These are phyloP conservation scores for Columba janthina DNA, from an alignment of 2,113 vertebrate genomes.

Conservation along the genomic window DNA sequence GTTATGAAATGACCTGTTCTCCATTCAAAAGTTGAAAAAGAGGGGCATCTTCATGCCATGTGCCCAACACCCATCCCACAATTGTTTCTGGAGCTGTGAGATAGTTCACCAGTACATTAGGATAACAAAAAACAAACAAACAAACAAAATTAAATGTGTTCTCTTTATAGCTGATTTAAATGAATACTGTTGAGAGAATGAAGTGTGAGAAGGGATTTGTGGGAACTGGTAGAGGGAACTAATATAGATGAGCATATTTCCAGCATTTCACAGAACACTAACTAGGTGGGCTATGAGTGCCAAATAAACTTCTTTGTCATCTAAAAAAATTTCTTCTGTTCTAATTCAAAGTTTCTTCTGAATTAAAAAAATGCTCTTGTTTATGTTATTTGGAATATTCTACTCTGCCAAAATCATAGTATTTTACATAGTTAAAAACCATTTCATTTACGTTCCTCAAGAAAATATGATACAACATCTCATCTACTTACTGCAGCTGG, in stretches of 20 bases:
- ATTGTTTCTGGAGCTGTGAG: not conserved
- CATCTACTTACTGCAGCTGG: conserved; percentile 71
- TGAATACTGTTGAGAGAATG: not conserved
- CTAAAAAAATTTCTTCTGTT: not conserved
- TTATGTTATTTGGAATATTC: not conserved
- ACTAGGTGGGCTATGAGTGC: accelerated
- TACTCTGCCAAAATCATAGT: not conserved
- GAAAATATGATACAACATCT: not conserved
- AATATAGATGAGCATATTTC: not conserved
- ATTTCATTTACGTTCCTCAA: not conserved
- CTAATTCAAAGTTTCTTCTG: not conserved
- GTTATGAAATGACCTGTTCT: not conserved
- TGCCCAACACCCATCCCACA: not conserved
- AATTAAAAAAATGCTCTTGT: not conserved
- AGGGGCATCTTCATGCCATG: not conserved
- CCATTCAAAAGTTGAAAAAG: not conserved
- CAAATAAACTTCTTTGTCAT: not conserved
- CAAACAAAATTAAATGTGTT: not conserved
- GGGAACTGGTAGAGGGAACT: not conserved
- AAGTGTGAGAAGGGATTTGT: not conserved
- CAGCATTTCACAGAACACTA: not conserved
- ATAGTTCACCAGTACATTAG: not conserved
- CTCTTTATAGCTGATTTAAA: not conserved
- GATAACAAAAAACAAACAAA: too few relatives aligned
- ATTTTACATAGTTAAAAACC: accelerated